A percentile compares a stretch with the other conserved stretches of the same genome.
phyloP scores from a whole-genome alignment of 2,113 vertebrate genomes.

The Forbesichthys papilliferus region DNA sequence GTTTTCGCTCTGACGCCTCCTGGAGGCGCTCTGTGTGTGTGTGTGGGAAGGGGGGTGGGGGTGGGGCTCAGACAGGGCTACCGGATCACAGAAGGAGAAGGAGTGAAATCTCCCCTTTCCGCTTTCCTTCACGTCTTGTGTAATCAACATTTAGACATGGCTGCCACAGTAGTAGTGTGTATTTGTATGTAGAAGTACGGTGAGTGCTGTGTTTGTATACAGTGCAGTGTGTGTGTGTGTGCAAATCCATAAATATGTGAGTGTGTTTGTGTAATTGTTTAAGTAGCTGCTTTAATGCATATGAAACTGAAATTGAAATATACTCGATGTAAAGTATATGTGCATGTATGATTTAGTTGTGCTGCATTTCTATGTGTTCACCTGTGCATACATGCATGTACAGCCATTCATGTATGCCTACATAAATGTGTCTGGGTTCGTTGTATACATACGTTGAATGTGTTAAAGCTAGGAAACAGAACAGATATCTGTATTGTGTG shows the following conservation, averaged over 20 bases:
- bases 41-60: too few species aligned
- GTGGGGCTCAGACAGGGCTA: conserved; percentile 7
- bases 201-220: background rate
- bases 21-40: conserved; percentile 42
- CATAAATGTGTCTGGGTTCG: background rate
- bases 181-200: background rate
- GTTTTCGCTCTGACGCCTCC: conserved; percentile 44
- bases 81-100: background rate
- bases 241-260: conserved; percentile 16
- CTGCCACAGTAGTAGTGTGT: conserved; percentile 45
- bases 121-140: conserved; percentile 60
- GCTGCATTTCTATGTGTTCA: too few species aligned
- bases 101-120: background rate
- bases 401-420: background rate
- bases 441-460: background rate
- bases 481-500: background rate
- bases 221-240: conserved; percentile 9
- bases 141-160: conserved; percentile 74
- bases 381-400: background rate
- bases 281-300: background rate
- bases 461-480: background rate
- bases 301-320: background rate
- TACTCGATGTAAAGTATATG: background rate
- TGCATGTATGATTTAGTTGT: background rate
- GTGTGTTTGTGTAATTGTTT: background rate